These are phyloP conservation scores for Marmota flaviventris DNA, from an alignment of 2,113 vertebrate species.

Conservation along the genomic window DNA sequence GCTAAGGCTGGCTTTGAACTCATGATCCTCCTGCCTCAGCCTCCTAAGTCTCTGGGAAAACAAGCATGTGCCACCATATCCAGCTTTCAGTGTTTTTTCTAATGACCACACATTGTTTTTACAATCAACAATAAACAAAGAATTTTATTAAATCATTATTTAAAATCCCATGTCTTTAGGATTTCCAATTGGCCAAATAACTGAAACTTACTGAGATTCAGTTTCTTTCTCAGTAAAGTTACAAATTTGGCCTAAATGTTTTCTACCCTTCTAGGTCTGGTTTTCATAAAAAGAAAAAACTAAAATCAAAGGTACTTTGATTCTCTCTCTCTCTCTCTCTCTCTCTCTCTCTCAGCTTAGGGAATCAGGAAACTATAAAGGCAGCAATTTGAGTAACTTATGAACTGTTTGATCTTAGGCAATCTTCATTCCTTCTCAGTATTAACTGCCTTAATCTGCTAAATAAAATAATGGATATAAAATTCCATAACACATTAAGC, in stretches of 20 bases:
- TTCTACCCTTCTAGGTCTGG: not conserved
- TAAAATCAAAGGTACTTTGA: not conserved
- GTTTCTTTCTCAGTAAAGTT: conserved; percentile 44
- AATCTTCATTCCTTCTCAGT: conserved; percentile 14
- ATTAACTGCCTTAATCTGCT: not conserved
- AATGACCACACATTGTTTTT: not conserved
- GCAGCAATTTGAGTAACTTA: not conserved
- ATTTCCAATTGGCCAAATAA: conserved; percentile 40
- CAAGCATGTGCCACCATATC: not conserved
- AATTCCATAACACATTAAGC: conserved; percentile 4
- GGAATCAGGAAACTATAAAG: not conserved
- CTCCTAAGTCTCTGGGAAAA: not conserved
- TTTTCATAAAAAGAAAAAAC: not conserved
- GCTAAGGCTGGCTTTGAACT: not conserved
- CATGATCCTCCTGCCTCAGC: not conserved
- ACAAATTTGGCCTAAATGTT: not conserved
- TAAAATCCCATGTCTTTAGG: not conserved
- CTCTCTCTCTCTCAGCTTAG: not conserved
- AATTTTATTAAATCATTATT: conserved; percentile 11
- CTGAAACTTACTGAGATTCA: conserved; percentile 16
- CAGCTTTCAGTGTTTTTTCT: not conserved
- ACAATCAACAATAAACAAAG: not conserved
- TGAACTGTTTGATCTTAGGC: conserved; percentile 16
- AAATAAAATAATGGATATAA: conserved; percentile 20
- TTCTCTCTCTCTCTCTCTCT: not conserved